Evolutionary conservation across 2,888 invertebrate species (phyloP).

Genomic region (Iselma pallidipennis): DNA sequence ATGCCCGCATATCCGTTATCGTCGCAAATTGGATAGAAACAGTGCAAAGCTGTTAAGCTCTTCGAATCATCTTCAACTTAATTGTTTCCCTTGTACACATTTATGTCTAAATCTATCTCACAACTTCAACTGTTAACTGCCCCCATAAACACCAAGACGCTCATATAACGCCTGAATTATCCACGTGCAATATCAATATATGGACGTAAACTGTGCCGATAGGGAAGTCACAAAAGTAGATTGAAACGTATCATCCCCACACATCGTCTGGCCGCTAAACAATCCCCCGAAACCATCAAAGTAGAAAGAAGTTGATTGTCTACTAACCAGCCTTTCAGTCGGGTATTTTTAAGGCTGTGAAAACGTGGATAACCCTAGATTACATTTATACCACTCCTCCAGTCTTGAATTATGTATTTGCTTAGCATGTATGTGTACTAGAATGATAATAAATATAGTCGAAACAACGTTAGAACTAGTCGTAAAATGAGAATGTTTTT

Average conservation of each 20-base stretch:
- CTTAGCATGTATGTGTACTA: neutral
- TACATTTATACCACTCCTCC: neutral
- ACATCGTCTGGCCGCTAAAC: conserved; percentile 1
- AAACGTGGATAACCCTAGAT: neutral
- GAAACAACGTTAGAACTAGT: neutral
- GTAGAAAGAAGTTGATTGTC: conserved; percentile 1
- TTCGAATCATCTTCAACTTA: conserved; percentile 30
- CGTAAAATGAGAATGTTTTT: neutral
- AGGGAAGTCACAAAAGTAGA: conserved; percentile 30
- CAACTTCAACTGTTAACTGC: conserved; percentile 47
- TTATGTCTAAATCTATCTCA: conserved; percentile 36
- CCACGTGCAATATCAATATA: conserved; percentile 42
- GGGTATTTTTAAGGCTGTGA: neutral
- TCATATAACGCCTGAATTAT: conserved; percentile 38
- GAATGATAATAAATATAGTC: neutral
- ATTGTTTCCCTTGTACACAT: conserved; percentile 34
- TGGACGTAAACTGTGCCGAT: conserved; percentile 34
- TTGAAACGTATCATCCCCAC: conserved; percentile 25
- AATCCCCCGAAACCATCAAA: conserved; percentile 14
- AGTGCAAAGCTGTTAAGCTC: conserved; percentile 38
- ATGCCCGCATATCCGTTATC: conserved; percentile 44
- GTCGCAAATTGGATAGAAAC: conserved; percentile 40
- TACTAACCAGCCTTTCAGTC: neutral
- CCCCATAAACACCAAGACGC: conserved; percentile 42
- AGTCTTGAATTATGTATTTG: neutral